These are phyloP conservation scores for Phylloscopus whistleri DNA, from an alignment of 2,113 vertebrate genomes.

Conservation along the genomic window DNA sequence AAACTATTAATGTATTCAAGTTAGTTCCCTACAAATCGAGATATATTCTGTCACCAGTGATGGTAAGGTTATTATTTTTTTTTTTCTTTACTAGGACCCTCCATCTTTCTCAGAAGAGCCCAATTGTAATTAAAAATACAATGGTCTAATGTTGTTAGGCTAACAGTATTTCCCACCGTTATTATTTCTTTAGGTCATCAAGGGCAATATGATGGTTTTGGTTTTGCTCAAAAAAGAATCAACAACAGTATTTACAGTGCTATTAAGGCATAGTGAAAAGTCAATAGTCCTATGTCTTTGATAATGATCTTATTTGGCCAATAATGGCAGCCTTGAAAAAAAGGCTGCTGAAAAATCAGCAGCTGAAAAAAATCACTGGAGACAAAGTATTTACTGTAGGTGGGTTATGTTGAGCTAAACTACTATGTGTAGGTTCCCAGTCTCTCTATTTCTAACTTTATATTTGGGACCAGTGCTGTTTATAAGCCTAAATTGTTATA, in stretches of 20 bases:
- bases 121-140: not conserved
- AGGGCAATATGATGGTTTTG: not conserved
- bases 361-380: not conserved
- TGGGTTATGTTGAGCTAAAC: conserved; percentile 3
- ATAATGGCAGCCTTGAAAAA: not conserved
- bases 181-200: not conserved
- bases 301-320: not conserved
- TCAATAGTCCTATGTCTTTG: not conserved
- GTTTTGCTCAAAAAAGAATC: not conserved
- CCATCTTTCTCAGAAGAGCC: not conserved
- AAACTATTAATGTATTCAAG: not conserved
- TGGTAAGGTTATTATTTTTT: not conserved
- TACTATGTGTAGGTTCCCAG: not conserved
- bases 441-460: conserved; percentile 8
- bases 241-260: not conserved
- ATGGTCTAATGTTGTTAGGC: not conserved
- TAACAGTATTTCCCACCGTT: not conserved
- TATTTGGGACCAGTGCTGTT: not conserved
- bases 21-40: not conserved
- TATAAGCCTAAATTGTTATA: not conserved
- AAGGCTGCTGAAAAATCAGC: too few species aligned
- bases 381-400: conserved; percentile 12
- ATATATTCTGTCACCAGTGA: not conserved
- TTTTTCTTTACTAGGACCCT: not conserved
- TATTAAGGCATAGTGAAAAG: not conserved